Conservation (phyloP, 2,888 invertebrate genomes). For the Gnatocerus cornutus region DNA sequence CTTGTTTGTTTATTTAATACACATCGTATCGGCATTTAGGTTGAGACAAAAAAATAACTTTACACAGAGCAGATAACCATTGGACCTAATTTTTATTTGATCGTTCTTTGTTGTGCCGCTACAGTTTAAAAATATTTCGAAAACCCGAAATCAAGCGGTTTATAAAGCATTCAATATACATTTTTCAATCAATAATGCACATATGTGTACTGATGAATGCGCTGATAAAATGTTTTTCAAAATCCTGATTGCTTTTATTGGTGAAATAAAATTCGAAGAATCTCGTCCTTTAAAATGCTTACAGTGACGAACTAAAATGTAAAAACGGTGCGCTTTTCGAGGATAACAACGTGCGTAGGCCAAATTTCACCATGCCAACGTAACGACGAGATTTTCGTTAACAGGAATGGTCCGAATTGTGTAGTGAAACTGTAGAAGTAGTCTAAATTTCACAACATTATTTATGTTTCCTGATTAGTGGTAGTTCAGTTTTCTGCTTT, state of each 20-base stretch:
- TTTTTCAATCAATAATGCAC: slow-evolving; percentile 15
- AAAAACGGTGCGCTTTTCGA: not conserved
- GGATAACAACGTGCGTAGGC: not conserved
- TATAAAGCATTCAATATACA: slow-evolving; percentile 1
- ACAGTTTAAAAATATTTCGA: slow-evolving; percentile 10
- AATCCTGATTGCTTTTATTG: slow-evolving; percentile 17
- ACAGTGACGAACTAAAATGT: slow-evolving; percentile 6
- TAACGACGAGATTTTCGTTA: not conserved
- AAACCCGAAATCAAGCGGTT: not conserved
- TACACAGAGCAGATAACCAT: slow-evolving; percentile 6
- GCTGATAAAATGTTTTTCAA: slow-evolving; percentile 17
- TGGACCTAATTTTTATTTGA: slow-evolving; percentile 25
- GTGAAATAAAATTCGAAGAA: slow-evolving; percentile 21
- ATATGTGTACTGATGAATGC: slow-evolving; percentile 5
- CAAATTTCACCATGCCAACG: not conserved
- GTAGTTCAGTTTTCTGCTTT: slow-evolving; percentile 52
- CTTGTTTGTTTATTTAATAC: slow-evolving; percentile 29
- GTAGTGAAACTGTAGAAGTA: slow-evolving; percentile 3
- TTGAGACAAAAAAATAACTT: slow-evolving; percentile 14
- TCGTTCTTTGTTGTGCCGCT: slow-evolving; percentile 19
- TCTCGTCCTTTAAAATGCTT: not conserved
- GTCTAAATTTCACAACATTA: slow-evolving; percentile 46
- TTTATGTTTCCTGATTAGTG: slow-evolving; percentile 50
- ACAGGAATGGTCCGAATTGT: not conserved
- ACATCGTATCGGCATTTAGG: slow-evolving; percentile 4